Base-by-base conservation (phyloP, 2,888 invertebrate genomes). In the Lymantria dispar region DNA sequence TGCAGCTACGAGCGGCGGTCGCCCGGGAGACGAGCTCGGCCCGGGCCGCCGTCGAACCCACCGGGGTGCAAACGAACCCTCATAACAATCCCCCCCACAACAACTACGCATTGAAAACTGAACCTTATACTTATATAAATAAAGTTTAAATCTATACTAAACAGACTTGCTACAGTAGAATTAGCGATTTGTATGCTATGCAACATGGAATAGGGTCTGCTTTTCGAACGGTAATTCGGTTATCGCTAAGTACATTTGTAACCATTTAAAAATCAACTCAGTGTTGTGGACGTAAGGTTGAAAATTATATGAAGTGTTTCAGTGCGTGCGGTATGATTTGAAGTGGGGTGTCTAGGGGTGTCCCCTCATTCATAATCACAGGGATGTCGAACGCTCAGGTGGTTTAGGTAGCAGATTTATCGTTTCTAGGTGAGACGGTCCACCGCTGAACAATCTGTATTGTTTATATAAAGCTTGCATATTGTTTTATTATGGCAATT, bases 361-460 rank as follows among this genome's bases (percentile, higher is more conserved):
- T 65, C 72, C 68, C 76, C 83, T 80, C 81, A 85, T 86, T 88
- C 85, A 86, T 87, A 85, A 87, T 84, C 83, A 80, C 81, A 73
- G 80, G 82, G 77, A 79, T 76, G 85, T 85, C 83, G 85, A 85
- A 85, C 83, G 85, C 87, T 84, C 88, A 88, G 88, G 87, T 89
- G 89, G 85, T 84, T 83, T 78, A 80, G 83, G 80, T 83, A 83
- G 83, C 80, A 84, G 85, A 88, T 88, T 87, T 88, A 88, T 87
- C 76, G 85, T 75, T 70, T 68, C 68, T 79, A 83, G 82, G 85
- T 81, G 83, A 84, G 80, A 79, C 80, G 78, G 80, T 72, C 76
- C 51, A 48, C 76, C 68, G 67, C 72, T 74, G 73, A 76, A 80
- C 86, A 84, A 85, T 85, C 80, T 79, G 72, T 76, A 76, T 79